Percentiles rank a stretch among this genome's conserved stretches.
These are phyloP conservation scores for Pogonocichla stellata DNA, from an alignment of 2,113 vertebrate species.

Conservation along the genomic window DNA sequence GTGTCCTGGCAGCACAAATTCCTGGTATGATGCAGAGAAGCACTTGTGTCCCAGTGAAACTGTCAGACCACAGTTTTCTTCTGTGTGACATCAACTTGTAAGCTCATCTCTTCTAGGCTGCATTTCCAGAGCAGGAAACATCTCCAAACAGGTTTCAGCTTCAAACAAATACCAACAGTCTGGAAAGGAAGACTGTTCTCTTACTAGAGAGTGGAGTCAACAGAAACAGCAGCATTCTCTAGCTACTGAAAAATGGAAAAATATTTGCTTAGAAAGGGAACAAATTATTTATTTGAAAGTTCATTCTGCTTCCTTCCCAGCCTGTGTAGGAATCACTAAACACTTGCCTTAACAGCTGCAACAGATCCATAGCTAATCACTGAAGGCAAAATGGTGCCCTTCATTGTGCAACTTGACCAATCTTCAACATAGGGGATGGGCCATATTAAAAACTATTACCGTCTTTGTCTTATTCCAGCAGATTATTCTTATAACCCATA, in stretches of 20 bases:
- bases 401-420: background rate
- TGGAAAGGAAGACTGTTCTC: background rate
- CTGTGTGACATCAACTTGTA: background rate
- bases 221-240: background rate
- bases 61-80: background rate
- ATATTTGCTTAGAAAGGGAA: background rate
- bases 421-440: accelerated
- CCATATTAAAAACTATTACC: background rate
- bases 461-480: background rate
- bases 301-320: background rate
- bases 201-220: background rate
- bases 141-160: background rate
- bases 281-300: background rate
- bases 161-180: background rate
- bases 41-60: background rate
- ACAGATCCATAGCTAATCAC: background rate
- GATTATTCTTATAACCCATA: background rate
- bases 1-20: background rate
- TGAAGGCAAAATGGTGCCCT: background rate
- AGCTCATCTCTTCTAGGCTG: background rate
- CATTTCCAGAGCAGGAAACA: background rate
- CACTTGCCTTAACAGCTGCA: background rate
- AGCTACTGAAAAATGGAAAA: background rate
- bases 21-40: background rate
- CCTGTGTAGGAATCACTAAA: background rate